Evolutionary conservation across 2,113 vertebrate genomes (phyloP).

Genomic region (Bettongia penicillata): DNA sequence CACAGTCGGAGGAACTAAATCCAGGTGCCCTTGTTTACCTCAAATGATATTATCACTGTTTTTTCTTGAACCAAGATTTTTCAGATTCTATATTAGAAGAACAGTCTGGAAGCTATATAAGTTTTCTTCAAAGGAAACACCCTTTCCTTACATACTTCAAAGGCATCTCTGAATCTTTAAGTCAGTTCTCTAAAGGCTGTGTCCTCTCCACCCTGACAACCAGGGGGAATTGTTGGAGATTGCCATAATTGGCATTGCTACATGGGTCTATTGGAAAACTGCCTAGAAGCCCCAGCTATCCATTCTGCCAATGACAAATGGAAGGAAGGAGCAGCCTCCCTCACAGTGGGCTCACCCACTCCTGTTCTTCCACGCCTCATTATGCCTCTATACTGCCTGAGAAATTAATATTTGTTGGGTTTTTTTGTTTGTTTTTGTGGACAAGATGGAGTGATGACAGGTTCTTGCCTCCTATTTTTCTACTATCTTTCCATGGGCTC

Average conservation of each 20-base stretch:
- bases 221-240: not conserved
- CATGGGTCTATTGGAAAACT: constrained; percentile 32
- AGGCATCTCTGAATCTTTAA: not conserved
- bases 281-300: constrained; percentile 49
- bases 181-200: not conserved
- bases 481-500: not conserved
- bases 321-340: constrained; percentile 63
- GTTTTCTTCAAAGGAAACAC: not conserved
- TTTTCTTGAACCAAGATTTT: not conserved
- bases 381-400: constrained; percentile 49
- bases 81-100: not conserved
- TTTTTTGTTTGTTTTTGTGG: constrained; percentile 36
- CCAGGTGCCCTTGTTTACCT: not conserved
- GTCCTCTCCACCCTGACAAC: not conserved
- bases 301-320: constrained; percentile 62
- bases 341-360: constrained; percentile 52
- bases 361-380: constrained; percentile 58
- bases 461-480: constrained; percentile 15
- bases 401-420: constrained; percentile 43
- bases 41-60: not conserved
- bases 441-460: not conserved
- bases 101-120: not conserved
- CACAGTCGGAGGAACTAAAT: not conserved
- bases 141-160: not conserved
- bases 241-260: constrained; percentile 45